A percentile compares a stretch with the other conserved stretches of the same genome.
phyloP scores from a whole-genome alignment of 2,797 vertebrate genomes.

The Leptatherina wallacei region DNA sequence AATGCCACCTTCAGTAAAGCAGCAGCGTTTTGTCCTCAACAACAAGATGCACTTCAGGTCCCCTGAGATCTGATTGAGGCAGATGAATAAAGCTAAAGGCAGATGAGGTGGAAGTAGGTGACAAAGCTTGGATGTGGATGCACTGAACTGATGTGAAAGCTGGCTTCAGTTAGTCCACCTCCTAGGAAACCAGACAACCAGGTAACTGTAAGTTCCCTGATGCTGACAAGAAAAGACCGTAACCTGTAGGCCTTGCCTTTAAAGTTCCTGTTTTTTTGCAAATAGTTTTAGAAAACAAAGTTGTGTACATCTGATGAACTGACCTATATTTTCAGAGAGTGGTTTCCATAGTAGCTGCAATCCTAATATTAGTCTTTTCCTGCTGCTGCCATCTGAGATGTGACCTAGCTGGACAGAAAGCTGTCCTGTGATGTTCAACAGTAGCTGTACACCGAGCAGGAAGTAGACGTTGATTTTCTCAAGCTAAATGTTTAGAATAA shows the following conservation, averaged over 20 bases:
- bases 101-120: slow-evolving; percentile 56
- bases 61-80: slow-evolving; percentile 36
- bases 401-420: slow-evolving; percentile 47
- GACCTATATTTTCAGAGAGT: not conserved
- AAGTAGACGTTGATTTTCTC: not conserved
- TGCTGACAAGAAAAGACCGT: not conserved
- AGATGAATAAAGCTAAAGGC: slow-evolving; percentile 44
- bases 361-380: slow-evolving; percentile 22
- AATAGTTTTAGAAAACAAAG: too few relatives aligned
- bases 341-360: slow-evolving; percentile 19
- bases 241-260: not conserved
- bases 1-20: not conserved
- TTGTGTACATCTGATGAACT: not conserved
- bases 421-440: not conserved
- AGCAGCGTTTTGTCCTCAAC: slow-evolving; percentile 32
- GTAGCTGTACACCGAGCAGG: not conserved
- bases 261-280: not conserved
- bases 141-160: slow-evolving; percentile 35
- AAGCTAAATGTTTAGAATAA: not conserved
- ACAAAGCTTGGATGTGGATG: slow-evolving; percentile 43
- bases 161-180: slow-evolving; percentile 20
- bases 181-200: slow-evolving; percentile 29
- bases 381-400: slow-evolving; percentile 33
- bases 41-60: slow-evolving; percentile 12
- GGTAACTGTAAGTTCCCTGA: slow-evolving; percentile 9